Conservation (phyloP, 2,113 vertebrate species). For the Chionomys nivalis region DNA sequence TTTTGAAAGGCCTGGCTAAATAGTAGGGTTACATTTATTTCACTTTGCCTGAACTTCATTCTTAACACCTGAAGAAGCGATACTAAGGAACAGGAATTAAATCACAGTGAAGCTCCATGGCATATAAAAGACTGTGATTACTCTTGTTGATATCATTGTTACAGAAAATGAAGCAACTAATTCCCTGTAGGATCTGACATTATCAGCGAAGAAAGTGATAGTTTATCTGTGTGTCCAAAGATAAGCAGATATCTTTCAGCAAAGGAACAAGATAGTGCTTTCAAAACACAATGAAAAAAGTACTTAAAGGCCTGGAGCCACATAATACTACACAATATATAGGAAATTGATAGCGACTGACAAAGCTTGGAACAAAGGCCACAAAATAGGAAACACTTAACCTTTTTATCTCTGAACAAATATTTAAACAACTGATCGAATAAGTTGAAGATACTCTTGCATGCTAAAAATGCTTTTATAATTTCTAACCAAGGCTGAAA, state of each 20-base stretch:
- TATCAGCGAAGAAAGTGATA: constrained; percentile 29
- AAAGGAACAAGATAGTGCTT: background rate
- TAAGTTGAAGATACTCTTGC: background rate
- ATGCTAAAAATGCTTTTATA: background rate
- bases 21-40: background rate
- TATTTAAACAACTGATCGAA: background rate
- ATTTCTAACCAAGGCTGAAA: background rate
- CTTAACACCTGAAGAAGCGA: constrained; percentile 25
- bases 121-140: constrained; percentile 8
- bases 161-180: constrained; percentile 59
- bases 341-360: constrained; percentile 24
- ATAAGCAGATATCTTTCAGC: constrained; percentile 22
- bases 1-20: constrained; percentile 13
- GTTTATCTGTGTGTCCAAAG: constrained; percentile 47
- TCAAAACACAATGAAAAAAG: background rate
- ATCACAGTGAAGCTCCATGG: background rate
- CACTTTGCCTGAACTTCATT: background rate
- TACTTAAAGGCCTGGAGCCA: background rate
- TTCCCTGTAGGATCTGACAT: constrained; percentile 33
- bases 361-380: background rate
- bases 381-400: constrained; percentile 22
- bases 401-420: background rate
- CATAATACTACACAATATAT: background rate
- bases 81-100: constrained; percentile 50
- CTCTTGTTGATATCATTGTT: constrained; percentile 57